phyloP scores from a whole-genome alignment of 2,797 vertebrate species.

The Heliangelus exortis region DNA sequence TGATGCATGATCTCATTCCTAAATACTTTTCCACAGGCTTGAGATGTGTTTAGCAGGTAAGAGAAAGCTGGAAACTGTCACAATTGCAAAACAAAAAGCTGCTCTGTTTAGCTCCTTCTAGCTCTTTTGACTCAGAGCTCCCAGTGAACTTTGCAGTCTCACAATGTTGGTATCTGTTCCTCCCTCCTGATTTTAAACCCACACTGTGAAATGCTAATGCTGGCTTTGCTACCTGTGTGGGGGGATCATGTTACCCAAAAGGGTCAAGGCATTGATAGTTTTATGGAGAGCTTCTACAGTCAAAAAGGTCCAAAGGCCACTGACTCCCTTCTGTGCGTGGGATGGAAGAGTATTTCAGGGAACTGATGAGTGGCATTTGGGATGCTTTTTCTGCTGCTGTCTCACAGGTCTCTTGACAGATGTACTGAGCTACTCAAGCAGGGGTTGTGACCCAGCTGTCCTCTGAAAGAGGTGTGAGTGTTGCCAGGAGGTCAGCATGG shows the following conservation, averaged over 20 bases:
- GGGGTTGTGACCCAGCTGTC: not conserved
- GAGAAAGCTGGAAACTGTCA: not conserved
- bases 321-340: not conserved
- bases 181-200: not conserved
- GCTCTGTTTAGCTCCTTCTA: not conserved
- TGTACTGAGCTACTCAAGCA: rapidly evolving
- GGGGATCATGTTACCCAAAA: not conserved
- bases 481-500: not conserved
- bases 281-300: not conserved
- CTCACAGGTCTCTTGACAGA: not conserved
- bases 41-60: constrained; percentile 21
- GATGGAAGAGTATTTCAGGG: not conserved
- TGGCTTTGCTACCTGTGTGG: not conserved
- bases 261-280: not conserved
- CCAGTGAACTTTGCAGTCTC: not conserved
- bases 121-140: not conserved
- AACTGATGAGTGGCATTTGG: not conserved
- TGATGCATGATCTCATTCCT: constrained; percentile 5
- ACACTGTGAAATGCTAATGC: not conserved
- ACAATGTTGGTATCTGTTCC: not conserved
- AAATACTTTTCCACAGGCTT: constrained; percentile 24
- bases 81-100: not conserved
- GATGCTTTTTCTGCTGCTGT: not conserved
- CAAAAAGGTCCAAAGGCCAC: not conserved
- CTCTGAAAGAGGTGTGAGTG: not conserved